Base-by-base conservation (phyloP, 1,140 invertebrate species). In the Trichomalopsis sarcophagae region DNA sequence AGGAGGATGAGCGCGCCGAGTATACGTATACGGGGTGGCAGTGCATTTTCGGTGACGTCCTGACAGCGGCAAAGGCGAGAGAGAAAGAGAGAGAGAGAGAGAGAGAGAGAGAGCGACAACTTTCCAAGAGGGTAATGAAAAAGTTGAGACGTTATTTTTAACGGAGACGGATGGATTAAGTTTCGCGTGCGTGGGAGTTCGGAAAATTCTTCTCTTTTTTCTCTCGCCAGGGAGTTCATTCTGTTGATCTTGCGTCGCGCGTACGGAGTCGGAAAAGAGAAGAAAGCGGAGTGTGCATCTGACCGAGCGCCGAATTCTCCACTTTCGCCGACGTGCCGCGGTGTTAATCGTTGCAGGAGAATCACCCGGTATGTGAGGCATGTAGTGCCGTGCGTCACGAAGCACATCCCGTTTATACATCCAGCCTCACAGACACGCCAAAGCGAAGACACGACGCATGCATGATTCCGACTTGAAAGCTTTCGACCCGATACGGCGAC, bases 401-500 rank as follows among this genome's bases (percentile, higher is more conserved):
- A 62, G 55, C 17, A 62, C 21, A 62, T 62, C 21, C 55, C 6
- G 55, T 62, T 62, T 71, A 71, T 71, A 30, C 11, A 71, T 13
- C 27, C 23, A 71, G 69, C 3, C 10, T 33, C 69, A 11, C 9
- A 71, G 13, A 71, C 69, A 75, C 36, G 73, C 30, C 73, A 75
- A 10, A 50, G 2, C 75, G 11, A 23, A 55, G 75, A 23, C 44
- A 77, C 40, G 33, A 50, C 75, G 44, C 75, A 77, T 77, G 75
- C 75, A 77, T 50, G 75, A 55, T 77, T 50, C 44, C 21, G 17
- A 50, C 36, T 36, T 74, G 33, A 74, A 74, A 77, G 75, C 75
- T 77, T 27, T 77, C 75, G 36, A 77, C 2, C 17, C 75, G 75
- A 50, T 77, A 50, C 9, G 21, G 30, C 30, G 36, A 40, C 73